Evolutionary conservation across 2,888 invertebrate genomes (phyloP), one percentile per base, ranked within the genome.

Genomic region (Sthenelais limicola): DNA sequence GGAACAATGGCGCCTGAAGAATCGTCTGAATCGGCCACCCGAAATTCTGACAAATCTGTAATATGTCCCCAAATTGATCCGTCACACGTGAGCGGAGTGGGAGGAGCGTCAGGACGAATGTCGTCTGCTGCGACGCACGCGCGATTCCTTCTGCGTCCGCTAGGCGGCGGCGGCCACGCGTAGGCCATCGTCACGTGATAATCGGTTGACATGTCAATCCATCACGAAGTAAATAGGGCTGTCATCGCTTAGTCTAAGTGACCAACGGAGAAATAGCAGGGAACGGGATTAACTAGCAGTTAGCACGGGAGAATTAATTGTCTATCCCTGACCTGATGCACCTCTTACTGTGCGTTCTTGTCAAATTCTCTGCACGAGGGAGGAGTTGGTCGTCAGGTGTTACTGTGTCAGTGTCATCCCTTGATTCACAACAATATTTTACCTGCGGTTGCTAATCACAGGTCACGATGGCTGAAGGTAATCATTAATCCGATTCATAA

Each of bases 31-130:
- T n/a, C n/a, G n/a, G n/a, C n/a, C n/a, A n/a, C n/a, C n/a, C n/a
- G n/a, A n/a, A n/a, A n/a, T n/a, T n/a, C n/a, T n/a, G n/a, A n/a
- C n/a, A n/a, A n/a, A n/a, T n/a, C n/a, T n/a, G 15, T 43, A n/a
- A 43, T 62, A 62, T 62, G 38, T 56, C 62, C 62, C 38, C 30
- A 62, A 62, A 62, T 62, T 62, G 62, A 62, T 62, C 62, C 62
- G 62, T 62, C 62, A 62, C 62, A 62, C 62, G 62, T 62, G 38
- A 62, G 21, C 43, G 62, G 38, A 38, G n/a, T n/a, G n/a, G n/a
- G n/a, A n/a, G n/a, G n/a, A 62, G 24, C 38, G 21, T 24, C 5
- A 21, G 38, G 7, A 24, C 26, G 32, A 21, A 28, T 56, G 56
- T 56, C 56, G 56, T 56, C 56, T 62, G 38, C 62, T 26, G n/a